Conservation (phyloP, 2,888 invertebrate genomes). For the Serrognathus titanus region DNA sequence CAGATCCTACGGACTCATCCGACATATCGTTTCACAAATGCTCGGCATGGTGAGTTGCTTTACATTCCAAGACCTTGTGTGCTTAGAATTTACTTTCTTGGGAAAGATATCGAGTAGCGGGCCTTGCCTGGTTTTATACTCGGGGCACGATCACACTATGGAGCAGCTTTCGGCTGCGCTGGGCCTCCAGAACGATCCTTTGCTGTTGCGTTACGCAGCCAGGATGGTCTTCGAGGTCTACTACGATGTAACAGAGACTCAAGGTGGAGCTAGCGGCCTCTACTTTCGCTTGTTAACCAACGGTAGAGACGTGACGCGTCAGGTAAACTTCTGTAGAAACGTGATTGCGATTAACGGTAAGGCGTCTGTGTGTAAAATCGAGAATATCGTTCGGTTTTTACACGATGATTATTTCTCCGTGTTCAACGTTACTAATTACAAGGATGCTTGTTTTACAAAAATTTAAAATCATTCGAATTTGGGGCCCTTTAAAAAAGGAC, state of each 20-base stretch:
- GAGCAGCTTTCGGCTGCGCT: constrained; percentile 79
- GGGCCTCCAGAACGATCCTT: constrained; percentile 63
- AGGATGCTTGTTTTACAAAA: constrained; percentile 66
- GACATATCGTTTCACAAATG: constrained; percentile 79
- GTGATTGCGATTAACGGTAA: constrained; percentile 54
- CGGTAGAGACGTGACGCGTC: constrained; percentile 80
- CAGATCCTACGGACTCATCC: constrained; percentile 77
- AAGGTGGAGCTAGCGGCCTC: constrained; percentile 58
- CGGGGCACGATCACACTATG: constrained; percentile 89
- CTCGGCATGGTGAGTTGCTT: constrained; percentile 63
- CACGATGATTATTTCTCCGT: constrained; percentile 82
- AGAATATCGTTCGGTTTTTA: constrained; percentile 81
- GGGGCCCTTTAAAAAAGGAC: too few relatives aligned
- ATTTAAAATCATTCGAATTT: background rate
- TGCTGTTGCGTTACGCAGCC: constrained; percentile 81
- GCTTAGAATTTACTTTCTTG: constrained; percentile 5
- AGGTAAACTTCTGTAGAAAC: constrained; percentile 75
- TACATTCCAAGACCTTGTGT: background rate
- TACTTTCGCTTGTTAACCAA: constrained; percentile 83
- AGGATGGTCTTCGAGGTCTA: constrained; percentile 87
- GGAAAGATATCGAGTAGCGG: constrained; percentile 41
- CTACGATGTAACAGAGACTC: constrained; percentile 56
- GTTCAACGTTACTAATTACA: constrained; percentile 85
- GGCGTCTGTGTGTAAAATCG: constrained; percentile 73
- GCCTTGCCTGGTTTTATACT: constrained; percentile 51